Conservation (phyloP, 2,797 vertebrate genomes). For the Anguilla marmorata region DNA sequence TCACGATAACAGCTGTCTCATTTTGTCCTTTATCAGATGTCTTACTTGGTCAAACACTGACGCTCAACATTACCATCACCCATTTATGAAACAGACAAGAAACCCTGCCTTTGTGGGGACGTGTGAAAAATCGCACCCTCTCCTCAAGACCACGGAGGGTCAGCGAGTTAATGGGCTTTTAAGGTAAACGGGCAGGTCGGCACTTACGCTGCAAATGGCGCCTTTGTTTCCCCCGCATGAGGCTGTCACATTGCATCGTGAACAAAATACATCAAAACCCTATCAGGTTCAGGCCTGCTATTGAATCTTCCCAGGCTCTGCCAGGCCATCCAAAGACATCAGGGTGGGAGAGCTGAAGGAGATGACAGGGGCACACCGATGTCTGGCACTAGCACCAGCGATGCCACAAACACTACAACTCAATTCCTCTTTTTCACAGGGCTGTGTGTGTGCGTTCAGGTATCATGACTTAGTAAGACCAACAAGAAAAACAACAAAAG, state of each 20-base stretch:
- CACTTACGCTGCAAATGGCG: conserved; percentile 24
- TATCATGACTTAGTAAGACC: neutral
- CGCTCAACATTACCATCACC: neutral
- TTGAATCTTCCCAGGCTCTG: conserved; percentile 30
- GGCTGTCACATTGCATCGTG: conserved; percentile 34
- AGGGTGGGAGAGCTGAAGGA: conserved; percentile 18
- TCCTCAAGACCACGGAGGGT: neutral
- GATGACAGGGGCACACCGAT: conserved; percentile 16
- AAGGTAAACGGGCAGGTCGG: conserved; percentile 32
- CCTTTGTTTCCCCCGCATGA: conserved; percentile 15
- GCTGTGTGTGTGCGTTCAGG: neutral
- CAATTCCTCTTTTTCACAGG: neutral
- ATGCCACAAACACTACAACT: conserved; percentile 3
- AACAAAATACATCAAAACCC: conserved; percentile 31
- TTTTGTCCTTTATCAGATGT: conserved; percentile 11
- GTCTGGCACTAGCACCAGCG: conserved; percentile 3
- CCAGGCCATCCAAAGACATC: conserved; percentile 30
- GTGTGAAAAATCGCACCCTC: conserved; percentile 25
- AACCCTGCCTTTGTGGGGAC: neutral
- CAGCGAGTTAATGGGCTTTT: conserved; percentile 33
- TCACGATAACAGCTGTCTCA: conserved; percentile 8
- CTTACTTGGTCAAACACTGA: conserved; percentile 10
- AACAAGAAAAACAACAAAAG: neutral
- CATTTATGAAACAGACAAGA: conserved; percentile 21
- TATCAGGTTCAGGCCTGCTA: conserved; percentile 24